Evolutionary conservation across 1,140 invertebrate species (phyloP), one percentile per base, ranked within the genome.

Genomic region (Papilio helenus): DNA sequence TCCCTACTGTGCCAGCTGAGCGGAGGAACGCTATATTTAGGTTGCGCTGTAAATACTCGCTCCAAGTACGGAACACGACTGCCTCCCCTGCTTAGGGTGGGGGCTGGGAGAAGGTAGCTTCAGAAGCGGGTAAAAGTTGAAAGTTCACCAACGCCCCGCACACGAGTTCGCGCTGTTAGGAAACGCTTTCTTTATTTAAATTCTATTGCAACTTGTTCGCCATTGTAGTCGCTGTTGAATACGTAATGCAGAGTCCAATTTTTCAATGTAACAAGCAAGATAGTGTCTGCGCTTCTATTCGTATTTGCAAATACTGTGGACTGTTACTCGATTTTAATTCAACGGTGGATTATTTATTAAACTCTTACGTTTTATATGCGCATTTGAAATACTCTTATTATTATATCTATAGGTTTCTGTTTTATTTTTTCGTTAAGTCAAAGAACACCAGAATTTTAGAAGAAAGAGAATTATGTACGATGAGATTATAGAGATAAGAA

Each of bases 41-140:
- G 92, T 92, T 93, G 92, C 88, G 91, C 92, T 93, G 92, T 94
- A 94, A 94, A 94, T 93, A 93, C 91, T 91, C 92, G 90, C 86
- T 92, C 90, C 92, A 91, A 93, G 91, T 93, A 92, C 91, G 92
- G 90, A 92, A 91, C 83, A 82, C 88, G 76, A 76, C 89, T 83
- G 76, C 79, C 80, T 81, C 80, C 85, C 82, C 61, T 9, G 16
- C 18, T 51, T 58, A 34, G 79, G 82, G 76, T 10, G 80, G 84
- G 82, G 82, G 73, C n/a, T 80, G 79, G 81, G 82, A 76, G 79
- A 61, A 80, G 84, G 82, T 82, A 82, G 81, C 83, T 87, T 89
- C 87, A 92, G 86, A 86, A 89, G 88, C 89, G 89, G 85, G 87
- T 90, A 92, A 92, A 94, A 94, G 92, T 94, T 94, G 90, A 94